phyloP scores from a whole-genome alignment of 2,113 vertebrate genomes.

The Quiscalus mexicanus region DNA sequence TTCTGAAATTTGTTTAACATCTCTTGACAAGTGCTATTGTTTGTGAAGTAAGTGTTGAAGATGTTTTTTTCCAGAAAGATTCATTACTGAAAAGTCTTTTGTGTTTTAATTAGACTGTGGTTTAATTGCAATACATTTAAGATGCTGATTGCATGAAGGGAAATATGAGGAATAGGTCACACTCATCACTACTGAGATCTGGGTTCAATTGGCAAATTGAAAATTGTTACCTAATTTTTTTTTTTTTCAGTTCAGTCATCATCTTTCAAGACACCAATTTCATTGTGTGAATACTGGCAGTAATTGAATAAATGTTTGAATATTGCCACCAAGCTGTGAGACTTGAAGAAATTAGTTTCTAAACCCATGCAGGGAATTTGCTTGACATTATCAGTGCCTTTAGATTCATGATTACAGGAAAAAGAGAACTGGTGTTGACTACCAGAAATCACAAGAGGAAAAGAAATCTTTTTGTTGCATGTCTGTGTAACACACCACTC shows the following conservation, averaged over 20 bases:
- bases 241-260: background rate
- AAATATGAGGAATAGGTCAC: background rate
- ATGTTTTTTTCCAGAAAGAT: background rate
- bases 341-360: background rate
- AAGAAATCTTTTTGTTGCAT: background rate
- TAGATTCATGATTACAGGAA: background rate
- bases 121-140: slow-evolving; percentile 17
- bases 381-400: background rate
- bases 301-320: slow-evolving; percentile 15
- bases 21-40: background rate
- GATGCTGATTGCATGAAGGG: background rate
- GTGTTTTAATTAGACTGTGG: slow-evolving; percentile 23
- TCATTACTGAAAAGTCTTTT: slow-evolving; percentile 24
- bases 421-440: background rate
- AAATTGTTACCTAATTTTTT: background rate
- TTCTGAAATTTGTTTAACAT: background rate
- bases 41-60: slow-evolving; percentile 14
- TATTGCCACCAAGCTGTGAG: slow-evolving; percentile 39
- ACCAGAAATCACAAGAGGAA: background rate
- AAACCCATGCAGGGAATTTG: background rate
- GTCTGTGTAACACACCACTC: background rate
- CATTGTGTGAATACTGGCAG: background rate
- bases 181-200: background rate
- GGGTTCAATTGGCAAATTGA: background rate
- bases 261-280: background rate